A percentile compares a stretch with the other conserved stretches of the same genome.
Evolutionary conservation across 2,797 vertebrate genomes (phyloP).

Genomic region (Micropoecilia bifurca): DNA sequence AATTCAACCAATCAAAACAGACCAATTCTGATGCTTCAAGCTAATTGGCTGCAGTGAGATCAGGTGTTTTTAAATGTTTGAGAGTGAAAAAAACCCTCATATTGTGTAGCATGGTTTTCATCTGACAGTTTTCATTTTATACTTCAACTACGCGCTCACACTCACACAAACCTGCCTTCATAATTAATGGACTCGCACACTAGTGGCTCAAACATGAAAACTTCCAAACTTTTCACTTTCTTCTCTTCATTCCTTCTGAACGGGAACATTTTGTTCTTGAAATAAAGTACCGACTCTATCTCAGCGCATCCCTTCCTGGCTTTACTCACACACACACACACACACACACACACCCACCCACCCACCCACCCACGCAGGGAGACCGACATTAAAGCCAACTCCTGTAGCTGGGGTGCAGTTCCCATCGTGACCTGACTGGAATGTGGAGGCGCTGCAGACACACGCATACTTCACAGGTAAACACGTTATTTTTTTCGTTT

Average conservation of each 20-base stretch:
- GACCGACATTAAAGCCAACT: slow-evolving; percentile 61
- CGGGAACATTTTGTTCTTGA: slow-evolving; percentile 29
- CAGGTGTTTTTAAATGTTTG: neutral
- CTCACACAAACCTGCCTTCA: slow-evolving; percentile 7
- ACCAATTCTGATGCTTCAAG: neutral
- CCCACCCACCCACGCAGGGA: slow-evolving; percentile 4
- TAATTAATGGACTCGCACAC: neutral
- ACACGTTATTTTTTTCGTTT: slow-evolving; percentile 50
- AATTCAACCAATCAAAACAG: neutral
- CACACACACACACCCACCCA: slow-evolving; percentile 6
- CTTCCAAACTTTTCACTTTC: slow-evolving; percentile 13
- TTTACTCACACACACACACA: too few species aligned
- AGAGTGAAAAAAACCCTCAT: neutral
- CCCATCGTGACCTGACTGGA: slow-evolving; percentile 84
- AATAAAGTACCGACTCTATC: slow-evolving; percentile 32
- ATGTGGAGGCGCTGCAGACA: slow-evolving; percentile 75
- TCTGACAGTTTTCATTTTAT: slow-evolving; percentile 3
- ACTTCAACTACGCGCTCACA: neutral
- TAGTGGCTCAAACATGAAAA: slow-evolving; percentile 49
- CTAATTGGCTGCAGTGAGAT: neutral
- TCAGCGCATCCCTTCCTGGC: neutral
- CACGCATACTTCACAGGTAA: slow-evolving; percentile 64
- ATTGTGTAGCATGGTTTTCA: neutral
- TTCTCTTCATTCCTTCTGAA: slow-evolving; percentile 21
- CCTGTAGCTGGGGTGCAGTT: slow-evolving; percentile 69